Percentiles rank a stretch among this genome's conserved stretches.
Conservation (phyloP, 1,140 invertebrate genomes). For the Eueides isabella region DNA sequence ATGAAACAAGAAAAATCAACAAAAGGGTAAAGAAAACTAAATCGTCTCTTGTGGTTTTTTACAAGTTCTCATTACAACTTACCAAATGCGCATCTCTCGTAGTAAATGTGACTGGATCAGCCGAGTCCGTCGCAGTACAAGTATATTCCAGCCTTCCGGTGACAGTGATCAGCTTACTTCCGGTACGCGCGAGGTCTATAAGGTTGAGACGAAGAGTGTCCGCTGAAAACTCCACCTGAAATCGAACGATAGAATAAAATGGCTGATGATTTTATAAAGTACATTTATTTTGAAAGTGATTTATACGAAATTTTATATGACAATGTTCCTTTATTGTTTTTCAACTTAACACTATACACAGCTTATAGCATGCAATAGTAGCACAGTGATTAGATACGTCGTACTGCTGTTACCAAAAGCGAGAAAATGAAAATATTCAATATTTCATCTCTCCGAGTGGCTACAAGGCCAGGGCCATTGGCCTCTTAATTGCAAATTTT, state of each 20-base stretch:
- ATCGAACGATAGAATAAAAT: constrained; percentile 1
- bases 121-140: constrained; percentile 92
- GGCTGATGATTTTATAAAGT: neutral
- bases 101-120: constrained; percentile 95
- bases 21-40: no score
- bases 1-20: no score
- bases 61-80: constrained; percentile 66
- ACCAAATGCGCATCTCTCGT: constrained; percentile 94
- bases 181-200: constrained; percentile 92
- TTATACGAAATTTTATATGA: neutral
- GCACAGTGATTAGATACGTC: no score
- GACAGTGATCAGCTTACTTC: constrained; percentile 93
- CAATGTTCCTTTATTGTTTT: neutral
- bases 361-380: no score
- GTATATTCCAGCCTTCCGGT: constrained; percentile 94
- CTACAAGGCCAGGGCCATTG: no score
- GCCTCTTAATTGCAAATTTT: no score
- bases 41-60: no score
- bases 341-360: no score
- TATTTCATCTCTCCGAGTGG: no score
- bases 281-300: neutral
- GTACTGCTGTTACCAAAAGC: no score
- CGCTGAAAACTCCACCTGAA: constrained; percentile 94
- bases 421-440: no score
- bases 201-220: constrained; percentile 94